These are phyloP conservation scores for Eidolon dupreanum DNA, from an alignment of 2,797 vertebrate species.

Conservation along the genomic window DNA sequence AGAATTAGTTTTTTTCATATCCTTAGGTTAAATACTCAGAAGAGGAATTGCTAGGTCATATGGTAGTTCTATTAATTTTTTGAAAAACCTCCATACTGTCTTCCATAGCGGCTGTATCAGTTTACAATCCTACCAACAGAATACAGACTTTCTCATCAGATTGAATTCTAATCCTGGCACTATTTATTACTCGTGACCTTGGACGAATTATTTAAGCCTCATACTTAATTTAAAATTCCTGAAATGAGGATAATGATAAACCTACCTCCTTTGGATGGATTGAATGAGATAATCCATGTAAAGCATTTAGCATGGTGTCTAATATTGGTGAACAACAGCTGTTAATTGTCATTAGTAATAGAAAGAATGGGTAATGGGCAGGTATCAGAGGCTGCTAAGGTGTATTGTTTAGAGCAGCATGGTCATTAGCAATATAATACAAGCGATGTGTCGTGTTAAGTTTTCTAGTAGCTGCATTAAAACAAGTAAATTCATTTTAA, in stretches of 20 bases:
- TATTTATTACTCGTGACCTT: not conserved
- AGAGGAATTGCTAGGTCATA: not conserved
- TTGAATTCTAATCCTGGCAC: not conserved
- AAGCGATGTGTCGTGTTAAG: not conserved
- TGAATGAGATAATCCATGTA: not conserved
- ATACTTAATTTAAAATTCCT: conserved; percentile 6
- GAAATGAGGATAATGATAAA: conserved; percentile 6
- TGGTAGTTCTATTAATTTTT: not conserved
- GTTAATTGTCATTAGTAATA: not conserved
- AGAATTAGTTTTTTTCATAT: not conserved
- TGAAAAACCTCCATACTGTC: too few relatives aligned
- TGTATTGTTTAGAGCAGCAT: not conserved
- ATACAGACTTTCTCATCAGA: not conserved
- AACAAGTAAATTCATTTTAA: not conserved
- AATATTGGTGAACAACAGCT: not conserved
- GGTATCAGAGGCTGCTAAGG: not conserved
- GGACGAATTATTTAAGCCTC: not conserved
- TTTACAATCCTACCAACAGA: not conserved
- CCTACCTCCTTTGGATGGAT: not conserved
- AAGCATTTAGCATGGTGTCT: not conserved
- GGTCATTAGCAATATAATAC: not conserved
- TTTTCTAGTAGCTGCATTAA: not conserved
- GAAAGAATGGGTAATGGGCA: not conserved
- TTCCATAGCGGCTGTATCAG: too few relatives aligned
- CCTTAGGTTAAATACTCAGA: not conserved